phyloP scores from a whole-genome alignment of 2,113 vertebrate genomes.

The Nicator chloris region DNA sequence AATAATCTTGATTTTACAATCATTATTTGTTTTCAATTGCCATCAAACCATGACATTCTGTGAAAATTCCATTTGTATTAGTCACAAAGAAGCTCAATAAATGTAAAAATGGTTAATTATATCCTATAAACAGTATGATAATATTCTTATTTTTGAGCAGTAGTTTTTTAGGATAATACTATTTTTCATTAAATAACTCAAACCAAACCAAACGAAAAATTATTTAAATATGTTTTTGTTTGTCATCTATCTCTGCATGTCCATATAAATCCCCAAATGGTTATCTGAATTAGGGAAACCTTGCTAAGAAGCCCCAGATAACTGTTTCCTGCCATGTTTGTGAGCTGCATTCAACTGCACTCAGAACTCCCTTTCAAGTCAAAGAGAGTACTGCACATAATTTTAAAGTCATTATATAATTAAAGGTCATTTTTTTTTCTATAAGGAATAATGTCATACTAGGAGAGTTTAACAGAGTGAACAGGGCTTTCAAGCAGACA shows the following conservation, averaged over 20 bases:
- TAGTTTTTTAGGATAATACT: neutral
- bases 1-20: neutral
- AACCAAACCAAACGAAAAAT: neutral
- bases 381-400: neutral
- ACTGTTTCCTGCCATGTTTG: neutral
- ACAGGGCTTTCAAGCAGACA: neutral
- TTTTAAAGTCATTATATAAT: neutral
- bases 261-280: neutral
- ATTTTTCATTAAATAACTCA: neutral
- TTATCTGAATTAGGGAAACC: neutral
- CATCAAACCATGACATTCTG: neutral
- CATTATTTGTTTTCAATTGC: neutral
- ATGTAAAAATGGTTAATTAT: neutral
- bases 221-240: neutral
- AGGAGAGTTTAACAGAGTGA: neutral
- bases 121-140: neutral
- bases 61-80: neutral
- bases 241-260: neutral
- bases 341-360: neutral
- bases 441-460: neutral
- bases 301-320: neutral
- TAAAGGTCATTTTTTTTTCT: neutral
- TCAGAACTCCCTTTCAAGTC: neutral
- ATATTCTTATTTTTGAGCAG: neutral
- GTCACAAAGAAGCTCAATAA: neutral